Base-by-base conservation (phyloP, 2,797 vertebrate species). In the Arrhamphus sclerolepis region DNA sequence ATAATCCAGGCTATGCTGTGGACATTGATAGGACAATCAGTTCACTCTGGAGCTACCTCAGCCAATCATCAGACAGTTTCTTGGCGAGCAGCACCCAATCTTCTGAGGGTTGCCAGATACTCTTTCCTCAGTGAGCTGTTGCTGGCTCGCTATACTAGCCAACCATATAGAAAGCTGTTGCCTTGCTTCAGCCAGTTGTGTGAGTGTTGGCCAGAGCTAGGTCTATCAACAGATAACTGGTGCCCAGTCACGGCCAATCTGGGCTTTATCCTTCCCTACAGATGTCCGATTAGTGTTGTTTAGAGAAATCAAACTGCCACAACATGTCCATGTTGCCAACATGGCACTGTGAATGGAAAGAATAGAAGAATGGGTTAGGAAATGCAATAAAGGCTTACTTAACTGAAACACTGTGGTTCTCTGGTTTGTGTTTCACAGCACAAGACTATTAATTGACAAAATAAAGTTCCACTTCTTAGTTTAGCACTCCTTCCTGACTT, bases 241-340 rank as follows among this genome's bases (percentile, higher is more conserved):
- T 70, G 75, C 66, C 24, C 34, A 42, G 71, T 70, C 50, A 46
- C 77, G 62, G 87, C 88, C 89, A 90, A 85, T 87, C 84, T 83
- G 84, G 80, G 85, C 81, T 83, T 90, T 89, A 88, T 89, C 90
- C 83, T 72, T 83, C 86, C 86, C 87, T 75, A 81, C 91, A 93
- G 90, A 92, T 84, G 85, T 87, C 81, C 43, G 85, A 88, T 90
- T 89, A 89, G 77, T 89, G 87, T 84, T 83, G 85, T 91, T 89
- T 83, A 86, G 80, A 82, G 89, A 90, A 81, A 84, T 80, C 71
- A 83, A 88, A 75, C 70, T 40, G 77, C 80, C 84, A 74, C 84
- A 81, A 80, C 84, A 80, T 72, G 78, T 52, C 50, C 29, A 0
- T 47, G 3, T 1, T 86, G 87, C 89, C 90, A 88, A 61, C 47